A percentile compares a stretch with the other conserved stretches of the same genome.
These are phyloP conservation scores for Atopsyche davidsoni DNA, from an alignment of 1,140 invertebrate genomes.

Conservation along the genomic window DNA sequence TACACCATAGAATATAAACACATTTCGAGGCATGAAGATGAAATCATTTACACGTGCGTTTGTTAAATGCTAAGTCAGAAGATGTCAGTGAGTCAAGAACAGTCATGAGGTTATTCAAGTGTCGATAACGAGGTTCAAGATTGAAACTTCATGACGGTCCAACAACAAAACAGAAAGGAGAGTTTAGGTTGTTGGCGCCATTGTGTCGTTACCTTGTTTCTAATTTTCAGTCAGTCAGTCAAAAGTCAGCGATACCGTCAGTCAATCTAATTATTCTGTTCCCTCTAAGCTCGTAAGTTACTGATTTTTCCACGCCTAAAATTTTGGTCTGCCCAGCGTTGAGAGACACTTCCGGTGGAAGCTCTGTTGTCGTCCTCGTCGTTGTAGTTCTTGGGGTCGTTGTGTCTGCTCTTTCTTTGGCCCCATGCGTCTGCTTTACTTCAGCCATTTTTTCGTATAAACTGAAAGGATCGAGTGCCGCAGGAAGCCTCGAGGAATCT, in stretches of 20 bases:
- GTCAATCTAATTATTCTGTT: constrained; percentile 26
- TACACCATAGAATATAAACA: too few relatives aligned
- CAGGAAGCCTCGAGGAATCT: constrained; percentile 8
- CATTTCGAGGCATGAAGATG: too few relatives aligned
- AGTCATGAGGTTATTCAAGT: too few relatives aligned
- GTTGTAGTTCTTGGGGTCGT: not conserved
- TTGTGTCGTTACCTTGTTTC: constrained; percentile 19
- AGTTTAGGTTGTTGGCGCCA: too few relatives aligned
- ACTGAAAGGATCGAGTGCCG: not conserved
- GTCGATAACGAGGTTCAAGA: too few relatives aligned
- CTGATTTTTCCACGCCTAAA: constrained; percentile 15
- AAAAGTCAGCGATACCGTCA: constrained; percentile 23
- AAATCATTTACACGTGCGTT: too few relatives aligned
- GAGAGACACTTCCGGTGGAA: not conserved
- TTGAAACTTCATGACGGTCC: too few relatives aligned
- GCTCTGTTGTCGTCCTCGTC: not conserved
- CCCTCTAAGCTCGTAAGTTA: constrained; percentile 26
- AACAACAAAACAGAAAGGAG: too few relatives aligned
- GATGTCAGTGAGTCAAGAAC: too few relatives aligned
- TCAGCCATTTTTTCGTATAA: constrained; percentile 14
- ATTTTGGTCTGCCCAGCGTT: not conserved
- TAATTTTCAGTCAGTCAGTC: constrained; percentile 25
- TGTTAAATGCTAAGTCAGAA: too few relatives aligned
- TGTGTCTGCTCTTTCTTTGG: not conserved
- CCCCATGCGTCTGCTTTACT: constrained; percentile 7